Percentiles rank a stretch among this genome's conserved stretches.
These are phyloP conservation scores for Indri indri DNA, from an alignment of 2,113 vertebrate genomes.

Conservation along the genomic window DNA sequence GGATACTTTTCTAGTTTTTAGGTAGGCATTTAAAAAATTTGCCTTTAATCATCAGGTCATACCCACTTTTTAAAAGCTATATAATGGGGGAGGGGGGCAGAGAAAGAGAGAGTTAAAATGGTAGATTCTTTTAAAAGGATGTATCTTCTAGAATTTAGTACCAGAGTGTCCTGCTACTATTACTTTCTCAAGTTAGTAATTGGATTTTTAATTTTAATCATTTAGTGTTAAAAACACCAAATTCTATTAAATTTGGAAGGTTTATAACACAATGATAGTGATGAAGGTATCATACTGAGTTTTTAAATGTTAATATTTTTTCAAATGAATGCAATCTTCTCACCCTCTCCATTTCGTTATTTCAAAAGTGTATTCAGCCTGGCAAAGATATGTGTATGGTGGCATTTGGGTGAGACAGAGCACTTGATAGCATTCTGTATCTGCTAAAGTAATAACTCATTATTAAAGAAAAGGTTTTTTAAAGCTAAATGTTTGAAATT, in stretches of 20 bases:
- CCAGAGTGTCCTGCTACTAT: neutral
- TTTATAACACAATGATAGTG: neutral
- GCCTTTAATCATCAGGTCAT: neutral
- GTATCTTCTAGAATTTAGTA: neutral
- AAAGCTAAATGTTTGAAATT: neutral
- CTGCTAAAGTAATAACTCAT: neutral
- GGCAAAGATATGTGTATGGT: neutral
- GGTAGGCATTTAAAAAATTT: neutral
- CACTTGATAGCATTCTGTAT: neutral
- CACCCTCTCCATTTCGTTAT: neutral
- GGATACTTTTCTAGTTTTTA: neutral
- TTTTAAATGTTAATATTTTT: constrained; percentile 27
- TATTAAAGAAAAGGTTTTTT: neutral
- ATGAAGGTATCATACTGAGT: neutral
- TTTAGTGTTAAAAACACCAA: neutral
- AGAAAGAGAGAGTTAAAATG: neutral
- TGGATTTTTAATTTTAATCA: neutral
- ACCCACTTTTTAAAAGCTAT: neutral
- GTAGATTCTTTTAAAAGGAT: neutral
- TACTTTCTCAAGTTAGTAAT: neutral
- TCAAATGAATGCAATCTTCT: neutral
- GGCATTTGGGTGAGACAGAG: neutral
- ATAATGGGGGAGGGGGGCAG: neutral
- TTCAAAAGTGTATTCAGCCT: neutral
- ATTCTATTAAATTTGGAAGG: neutral